Conservation (phyloP, 1,140 invertebrate genomes). For the Stratiolaelaps scimitus region DNA sequence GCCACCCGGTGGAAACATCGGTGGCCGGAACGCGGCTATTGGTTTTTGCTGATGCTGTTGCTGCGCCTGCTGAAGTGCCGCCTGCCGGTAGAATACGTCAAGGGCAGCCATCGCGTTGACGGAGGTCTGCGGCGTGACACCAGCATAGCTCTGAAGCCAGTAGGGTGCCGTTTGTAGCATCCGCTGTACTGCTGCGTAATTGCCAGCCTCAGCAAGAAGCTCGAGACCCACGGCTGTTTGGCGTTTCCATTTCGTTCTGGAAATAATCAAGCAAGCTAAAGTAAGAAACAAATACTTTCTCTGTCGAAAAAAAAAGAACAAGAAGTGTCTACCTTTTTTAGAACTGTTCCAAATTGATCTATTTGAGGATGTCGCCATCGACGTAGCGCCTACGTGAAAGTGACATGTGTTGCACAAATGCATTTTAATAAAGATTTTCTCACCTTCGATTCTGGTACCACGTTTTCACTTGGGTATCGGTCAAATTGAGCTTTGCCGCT, state of each 20-base stretch:
- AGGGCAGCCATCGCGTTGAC: slow-evolving; percentile 24
- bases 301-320: slow-evolving; percentile 23
- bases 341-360: background rate
- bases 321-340: slow-evolving; percentile 26
- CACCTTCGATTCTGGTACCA: slow-evolving; percentile 99
- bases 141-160: slow-evolving; percentile 48
- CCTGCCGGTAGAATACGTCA: slow-evolving; percentile 22
- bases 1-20: background rate
- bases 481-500: slow-evolving; percentile 83
- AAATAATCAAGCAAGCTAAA: slow-evolving; percentile 41
- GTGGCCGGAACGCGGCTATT: background rate
- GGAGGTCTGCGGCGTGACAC: slow-evolving; percentile 34
- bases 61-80: background rate
- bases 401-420: no score
- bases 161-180: slow-evolving; percentile 64
- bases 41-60: slow-evolving; percentile 1
- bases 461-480: slow-evolving; percentile 97
- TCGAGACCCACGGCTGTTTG: slow-evolving; percentile 94
- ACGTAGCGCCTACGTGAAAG: no score
- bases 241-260: slow-evolving; percentile 98
- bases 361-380: background rate
- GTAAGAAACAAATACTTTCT: background rate
- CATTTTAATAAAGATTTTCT: no score
- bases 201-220: slow-evolving; percentile 85
- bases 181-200: slow-evolving; percentile 88